Evolutionary conservation across 2,113 vertebrate genomes (phyloP).

Genomic region (Lagenorhynchus albirostris): DNA sequence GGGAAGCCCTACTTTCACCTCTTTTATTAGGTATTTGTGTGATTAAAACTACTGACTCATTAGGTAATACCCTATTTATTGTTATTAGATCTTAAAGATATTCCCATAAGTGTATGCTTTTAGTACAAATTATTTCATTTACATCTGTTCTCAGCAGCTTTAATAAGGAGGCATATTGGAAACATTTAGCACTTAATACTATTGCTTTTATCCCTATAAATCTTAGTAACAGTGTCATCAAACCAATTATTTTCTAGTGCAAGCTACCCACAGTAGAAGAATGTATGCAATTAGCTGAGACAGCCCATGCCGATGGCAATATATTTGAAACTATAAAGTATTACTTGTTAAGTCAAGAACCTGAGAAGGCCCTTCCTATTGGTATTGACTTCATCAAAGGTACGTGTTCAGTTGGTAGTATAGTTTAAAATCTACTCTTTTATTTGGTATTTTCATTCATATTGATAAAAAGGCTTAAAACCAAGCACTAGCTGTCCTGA

Average conservation of each 20-base stretch:
- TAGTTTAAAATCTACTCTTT: not conserved
- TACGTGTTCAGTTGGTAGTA: constrained; percentile 68
- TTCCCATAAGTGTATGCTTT: not conserved
- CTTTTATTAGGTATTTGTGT: not conserved
- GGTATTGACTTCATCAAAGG: constrained; percentile 93
- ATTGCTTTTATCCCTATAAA: not conserved
- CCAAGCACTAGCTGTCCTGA: not conserved
- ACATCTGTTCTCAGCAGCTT: not conserved
- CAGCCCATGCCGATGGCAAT: constrained; percentile 81
- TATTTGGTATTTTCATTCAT: not conserved
- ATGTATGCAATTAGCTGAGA: constrained; percentile 88
- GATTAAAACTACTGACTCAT: not conserved
- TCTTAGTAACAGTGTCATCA: not conserved
- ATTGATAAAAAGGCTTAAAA: not conserved
- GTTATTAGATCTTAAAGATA: not conserved
- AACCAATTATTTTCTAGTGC: constrained; percentile 86
- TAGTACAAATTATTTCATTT: not conserved
- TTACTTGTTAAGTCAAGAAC: constrained; percentile 90
- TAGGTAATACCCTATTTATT: not conserved
- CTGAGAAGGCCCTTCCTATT: constrained; percentile 91
- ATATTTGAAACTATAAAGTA: constrained; percentile 90
- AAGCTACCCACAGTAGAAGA: constrained; percentile 89
- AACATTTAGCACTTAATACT: not conserved
- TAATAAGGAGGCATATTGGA: not conserved
- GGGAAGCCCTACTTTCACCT: not conserved